Percentiles rank a stretch among this genome's conserved stretches.
Evolutionary conservation across 2,113 vertebrate genomes (phyloP).

Genomic region (Cephalopterus ornatus): DNA sequence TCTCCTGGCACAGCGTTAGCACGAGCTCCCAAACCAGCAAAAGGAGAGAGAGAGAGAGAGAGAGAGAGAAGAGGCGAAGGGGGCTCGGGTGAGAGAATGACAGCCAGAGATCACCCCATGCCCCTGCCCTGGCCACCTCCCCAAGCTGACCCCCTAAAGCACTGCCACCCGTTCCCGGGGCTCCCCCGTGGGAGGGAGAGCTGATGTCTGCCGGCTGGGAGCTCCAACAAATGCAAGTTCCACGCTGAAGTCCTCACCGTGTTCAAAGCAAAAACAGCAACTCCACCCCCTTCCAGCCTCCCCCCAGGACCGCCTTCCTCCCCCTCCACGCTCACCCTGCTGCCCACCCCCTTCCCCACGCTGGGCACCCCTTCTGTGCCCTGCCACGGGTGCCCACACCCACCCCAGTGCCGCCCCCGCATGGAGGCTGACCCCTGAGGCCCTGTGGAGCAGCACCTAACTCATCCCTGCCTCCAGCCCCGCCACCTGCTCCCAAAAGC

Average conservation of each 20-base stretch:
- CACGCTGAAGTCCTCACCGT: constrained; percentile 50
- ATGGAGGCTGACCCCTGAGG: not conserved
- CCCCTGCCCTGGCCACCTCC: not conserved
- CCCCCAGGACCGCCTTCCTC: constrained; percentile 44
- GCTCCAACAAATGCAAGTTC: constrained; percentile 51
- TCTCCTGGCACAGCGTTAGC: not conserved
- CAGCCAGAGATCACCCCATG: not conserved
- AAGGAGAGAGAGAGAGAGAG: not conserved
- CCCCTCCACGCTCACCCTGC: not conserved
- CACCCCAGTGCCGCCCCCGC: not conserved
- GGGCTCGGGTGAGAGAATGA: rapidly evolving
- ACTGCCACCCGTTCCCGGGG: rapidly evolving
- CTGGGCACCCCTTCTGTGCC: not conserved
- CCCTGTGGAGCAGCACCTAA: not conserved
- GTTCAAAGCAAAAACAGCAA: constrained; percentile 43
- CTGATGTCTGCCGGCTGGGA: not conserved
- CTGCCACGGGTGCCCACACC: not conserved
- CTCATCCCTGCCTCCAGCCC: not conserved
- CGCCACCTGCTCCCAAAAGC: not conserved
- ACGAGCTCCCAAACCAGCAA: not conserved
- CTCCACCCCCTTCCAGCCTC: constrained; percentile 55
- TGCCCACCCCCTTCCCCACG: not conserved
- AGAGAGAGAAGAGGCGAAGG: not conserved
- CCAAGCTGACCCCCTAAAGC: not conserved
- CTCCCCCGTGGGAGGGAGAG: not conserved